Evolutionary conservation across 2,888 invertebrate species (phyloP).

Genomic region (Eilema griseolum): DNA sequence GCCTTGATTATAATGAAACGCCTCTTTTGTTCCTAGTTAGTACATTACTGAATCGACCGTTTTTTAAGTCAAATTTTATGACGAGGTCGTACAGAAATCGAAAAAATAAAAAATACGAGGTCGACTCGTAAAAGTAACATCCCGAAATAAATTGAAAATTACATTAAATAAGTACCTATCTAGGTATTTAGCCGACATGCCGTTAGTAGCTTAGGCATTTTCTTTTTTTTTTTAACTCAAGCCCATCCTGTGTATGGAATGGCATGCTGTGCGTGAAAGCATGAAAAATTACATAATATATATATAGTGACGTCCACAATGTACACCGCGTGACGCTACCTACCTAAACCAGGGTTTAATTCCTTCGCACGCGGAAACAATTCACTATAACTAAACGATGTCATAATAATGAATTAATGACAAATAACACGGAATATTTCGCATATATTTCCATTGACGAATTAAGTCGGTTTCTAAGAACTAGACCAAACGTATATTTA

Average conservation of each 20-base stretch:
- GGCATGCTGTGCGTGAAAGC: no score
- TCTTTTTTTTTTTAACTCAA: neutral
- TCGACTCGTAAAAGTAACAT: neutral
- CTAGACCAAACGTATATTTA: neutral
- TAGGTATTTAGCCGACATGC: neutral
- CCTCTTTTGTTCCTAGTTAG: neutral
- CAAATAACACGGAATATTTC: neutral
- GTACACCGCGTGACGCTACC: neutral
- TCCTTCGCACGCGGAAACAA: conserved; percentile 2
- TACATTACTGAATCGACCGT: neutral
- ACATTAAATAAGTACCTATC: neutral
- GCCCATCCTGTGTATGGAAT: neutral
- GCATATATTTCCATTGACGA: conserved; percentile 10
- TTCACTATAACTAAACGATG: neutral
- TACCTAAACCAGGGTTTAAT: neutral
- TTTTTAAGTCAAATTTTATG: neutral
- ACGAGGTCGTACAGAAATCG: neutral
- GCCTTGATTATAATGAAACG: neutral
- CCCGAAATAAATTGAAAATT: neutral
- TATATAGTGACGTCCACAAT: neutral
- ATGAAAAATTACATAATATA: neutral
- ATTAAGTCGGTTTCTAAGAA: neutral
- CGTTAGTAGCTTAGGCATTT: neutral
- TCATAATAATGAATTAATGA: neutral
- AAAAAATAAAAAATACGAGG: neutral